Conservation (phyloP, 2,888 invertebrate species). For the Thera obeliscata region DNA sequence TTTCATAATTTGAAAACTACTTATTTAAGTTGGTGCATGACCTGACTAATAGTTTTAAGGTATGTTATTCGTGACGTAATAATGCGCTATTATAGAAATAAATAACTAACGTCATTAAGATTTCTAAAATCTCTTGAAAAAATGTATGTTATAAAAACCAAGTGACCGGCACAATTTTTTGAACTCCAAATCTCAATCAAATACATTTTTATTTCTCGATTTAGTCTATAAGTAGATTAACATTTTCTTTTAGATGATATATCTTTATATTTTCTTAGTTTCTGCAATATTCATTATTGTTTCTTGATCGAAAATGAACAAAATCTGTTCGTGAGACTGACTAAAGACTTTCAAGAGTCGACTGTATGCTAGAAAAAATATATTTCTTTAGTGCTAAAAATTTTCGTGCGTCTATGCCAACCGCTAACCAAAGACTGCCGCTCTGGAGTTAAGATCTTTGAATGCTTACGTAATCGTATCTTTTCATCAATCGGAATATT, state of each 20-base stretch:
- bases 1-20: neutral
- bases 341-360: slow-evolving; percentile 52
- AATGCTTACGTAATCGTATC: slow-evolving; percentile 22
- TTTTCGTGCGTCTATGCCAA: slow-evolving; percentile 46
- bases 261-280: slow-evolving; percentile 24
- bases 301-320: slow-evolving; percentile 57
- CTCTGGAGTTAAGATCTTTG: slow-evolving; percentile 42
- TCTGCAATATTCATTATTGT: slow-evolving; percentile 47
- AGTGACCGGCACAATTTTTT: slow-evolving; percentile 6
- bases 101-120: slow-evolving; percentile 5
- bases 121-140: slow-evolving; percentile 10
- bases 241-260: slow-evolving; percentile 25
- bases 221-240: slow-evolving; percentile 22
- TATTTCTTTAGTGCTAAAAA: slow-evolving; percentile 41
- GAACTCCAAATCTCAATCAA: slow-evolving; percentile 38
- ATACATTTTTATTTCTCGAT: slow-evolving; percentile 25
- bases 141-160: neutral
- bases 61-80: neutral
- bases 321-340: slow-evolving; percentile 67
- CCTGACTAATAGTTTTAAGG: slow-evolving; percentile 5
- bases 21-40: slow-evolving; percentile 6
- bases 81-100: neutral
- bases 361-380: slow-evolving; percentile 46
- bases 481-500: slow-evolving; percentile 17
- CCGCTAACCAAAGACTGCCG: slow-evolving; percentile 62